Evolutionary conservation across 2,797 vertebrate genomes (phyloP).

Genomic region (Parotocinclus haroldoi): DNA sequence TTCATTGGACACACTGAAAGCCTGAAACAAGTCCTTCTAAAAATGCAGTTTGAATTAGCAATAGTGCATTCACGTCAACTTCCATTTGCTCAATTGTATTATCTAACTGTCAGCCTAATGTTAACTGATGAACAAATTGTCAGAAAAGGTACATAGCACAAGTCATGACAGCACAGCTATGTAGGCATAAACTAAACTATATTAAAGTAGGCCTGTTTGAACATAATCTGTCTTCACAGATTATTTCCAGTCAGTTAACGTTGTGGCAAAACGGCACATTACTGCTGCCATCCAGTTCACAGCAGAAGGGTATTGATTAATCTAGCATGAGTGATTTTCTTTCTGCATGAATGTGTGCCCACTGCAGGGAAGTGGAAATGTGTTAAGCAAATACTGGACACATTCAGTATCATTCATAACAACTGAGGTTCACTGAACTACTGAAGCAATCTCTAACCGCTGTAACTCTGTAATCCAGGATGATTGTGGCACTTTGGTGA

Average conservation of each 20-base stretch:
- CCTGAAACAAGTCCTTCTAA: conserved; percentile 54
- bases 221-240: conserved; percentile 58
- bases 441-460: conserved; percentile 18
- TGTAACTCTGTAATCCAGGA: conserved; percentile 34
- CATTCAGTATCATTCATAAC: background rate
- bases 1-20: conserved; percentile 61
- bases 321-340: conserved; percentile 24
- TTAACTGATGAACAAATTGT: conserved; percentile 18
- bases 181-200: conserved; percentile 17
- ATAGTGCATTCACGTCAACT: too few species aligned
- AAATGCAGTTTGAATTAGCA: conserved; percentile 45
- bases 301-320: conserved; percentile 32
- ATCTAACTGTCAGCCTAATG: conserved; percentile 16
- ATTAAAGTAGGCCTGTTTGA: conserved; percentile 6
- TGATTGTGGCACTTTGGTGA: conserved; percentile 34
- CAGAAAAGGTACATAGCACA: conserved; percentile 13
- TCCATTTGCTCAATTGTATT: conserved; percentile 7
- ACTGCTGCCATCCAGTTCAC: conserved; percentile 40
- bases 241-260: conserved; percentile 49
- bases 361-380: background rate
- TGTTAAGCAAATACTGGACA: conserved; percentile 13
- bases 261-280: conserved; percentile 40
- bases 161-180: conserved; percentile 23
- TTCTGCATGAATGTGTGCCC: conserved; percentile 3
- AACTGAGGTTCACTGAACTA: background rate